Base-by-base conservation (phyloP, 2,113 vertebrate species). In the Sylvilagus bachmani region DNA sequence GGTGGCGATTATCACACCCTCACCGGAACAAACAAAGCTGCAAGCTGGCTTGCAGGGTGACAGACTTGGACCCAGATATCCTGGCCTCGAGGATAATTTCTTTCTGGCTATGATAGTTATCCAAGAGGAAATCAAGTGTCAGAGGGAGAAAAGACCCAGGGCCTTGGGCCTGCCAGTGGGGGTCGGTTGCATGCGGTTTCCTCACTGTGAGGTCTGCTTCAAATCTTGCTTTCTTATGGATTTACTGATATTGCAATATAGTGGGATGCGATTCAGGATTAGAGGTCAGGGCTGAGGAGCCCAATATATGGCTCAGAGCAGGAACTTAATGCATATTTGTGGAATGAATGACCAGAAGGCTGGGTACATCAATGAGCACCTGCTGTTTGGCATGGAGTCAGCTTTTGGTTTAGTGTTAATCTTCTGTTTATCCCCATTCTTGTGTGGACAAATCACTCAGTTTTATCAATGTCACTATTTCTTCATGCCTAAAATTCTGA, bases 161-260 rank as follows among this genome's bases (percentile, higher is more conserved):
- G 31, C n/a, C 49, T 8, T 24, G 70, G 31, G 7, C 17, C 29
- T 51, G 38, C 49, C 69, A 7, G 29, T 44, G n/a, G 53, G 22
- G 21, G 6, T 1, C 7, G 2, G 0, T 0, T 0, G 4, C 55
- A 14, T 19, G 19, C 19, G 11, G 55, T 0, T 44, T 86, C 29
- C 53, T 67, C 61, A 10, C 16, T 14, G 27, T 44, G 33, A 19
- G 5, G 6, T 55, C 8, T 22, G 33, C 49, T n/a, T 44, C 51
- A 58, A 19, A 6, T 69, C 10, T 80, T 83, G 79, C n/a, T 84
- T 79, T 91, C 53, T 2, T 33, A 2, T 3, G 27, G 38, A 13
- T 5, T 11, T 3, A 2, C 3, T 5, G 51, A 7, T n/a, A 2
- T 84, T 22, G 36, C 44, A 33, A 3, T 17, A 3, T 17, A 19